phyloP scores from a whole-genome alignment of 2,113 vertebrate species.

The Bubo scandiacus region DNA sequence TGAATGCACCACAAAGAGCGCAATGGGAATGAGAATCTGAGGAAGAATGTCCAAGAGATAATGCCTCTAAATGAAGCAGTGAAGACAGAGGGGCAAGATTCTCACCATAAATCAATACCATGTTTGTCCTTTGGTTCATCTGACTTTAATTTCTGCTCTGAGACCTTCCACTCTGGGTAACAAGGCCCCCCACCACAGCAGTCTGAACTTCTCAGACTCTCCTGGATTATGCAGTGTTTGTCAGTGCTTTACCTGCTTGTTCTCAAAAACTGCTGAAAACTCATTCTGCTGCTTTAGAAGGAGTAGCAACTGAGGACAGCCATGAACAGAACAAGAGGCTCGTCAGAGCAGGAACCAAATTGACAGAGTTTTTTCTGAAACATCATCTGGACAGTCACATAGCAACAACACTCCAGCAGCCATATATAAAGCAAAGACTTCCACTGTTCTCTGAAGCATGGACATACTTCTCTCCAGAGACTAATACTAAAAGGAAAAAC shows the following conservation, averaged over 20 bases:
- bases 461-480: constrained; percentile 29
- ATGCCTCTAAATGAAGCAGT: background rate
- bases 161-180: background rate
- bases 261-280: background rate
- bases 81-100: background rate
- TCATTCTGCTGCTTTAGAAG: background rate
- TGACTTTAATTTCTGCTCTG: background rate
- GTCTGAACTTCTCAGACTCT: background rate
- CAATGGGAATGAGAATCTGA: background rate
- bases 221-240: background rate
- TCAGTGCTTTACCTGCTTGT: background rate
- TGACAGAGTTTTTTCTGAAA: background rate
- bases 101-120: background rate
- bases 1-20: background rate
- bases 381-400: background rate
- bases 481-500: constrained; percentile 43
- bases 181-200: background rate
- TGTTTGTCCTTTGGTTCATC: background rate
- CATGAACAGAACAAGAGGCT: background rate
- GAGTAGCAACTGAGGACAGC: background rate
- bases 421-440: constrained; percentile 9
- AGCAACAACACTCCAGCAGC: background rate
- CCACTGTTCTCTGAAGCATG: background rate
- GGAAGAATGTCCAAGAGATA: background rate
- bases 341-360: background rate